Base-by-base conservation (phyloP, 2,888 invertebrate genomes). In the Drosophila seclusa region DNA sequence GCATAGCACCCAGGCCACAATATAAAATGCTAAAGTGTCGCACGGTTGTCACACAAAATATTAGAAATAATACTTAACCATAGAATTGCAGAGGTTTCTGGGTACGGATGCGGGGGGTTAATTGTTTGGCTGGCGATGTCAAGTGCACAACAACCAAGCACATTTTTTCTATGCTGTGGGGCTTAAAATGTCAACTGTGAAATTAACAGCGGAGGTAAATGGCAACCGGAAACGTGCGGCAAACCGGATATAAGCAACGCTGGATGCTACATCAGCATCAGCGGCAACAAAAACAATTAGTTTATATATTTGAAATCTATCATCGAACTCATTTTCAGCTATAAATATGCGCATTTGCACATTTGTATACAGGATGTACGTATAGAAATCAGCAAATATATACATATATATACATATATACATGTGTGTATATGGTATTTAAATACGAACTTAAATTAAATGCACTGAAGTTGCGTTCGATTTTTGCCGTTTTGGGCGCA, bases 61-160 rank as follows among this genome's bases (percentile, higher is more conserved):
- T 87, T 88, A 90, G 87, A 87, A 87, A 90, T 90, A 83, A 90
- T 90, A 86, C 91, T 88, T 90, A 90, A 74, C 87, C 87, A 90
- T 80, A 85, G 91, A 88, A 85, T 88, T 78, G 90, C 91, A 86
- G 64, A 80, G 87, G 76, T 90, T 90, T 87, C 0, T 38, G 54
- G 42, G 24, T 53, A 42, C 49, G 52, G 52, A 13, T 8, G 50
- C 54, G 34, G 24, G 65, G 65, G 71, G 78, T 78, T 87, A 83
- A 89, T 89, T 89, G 90, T 81, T 76, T 67, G 70, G 50, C 66
- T 50, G 54, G 24, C 38, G 61, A 48, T 45, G 68, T 32, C 34
- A 63, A 49, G 13, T 64, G 69, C 63, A 27, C 53, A 13, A 11
- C 34, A 27, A 7, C 52, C 48, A 7, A 18, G 36, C 45, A 59